Evolutionary conservation across 2,888 invertebrate genomes (phyloP), one percentile per base, ranked within the genome.

Genomic region (Drosophila bunnanda): DNA sequence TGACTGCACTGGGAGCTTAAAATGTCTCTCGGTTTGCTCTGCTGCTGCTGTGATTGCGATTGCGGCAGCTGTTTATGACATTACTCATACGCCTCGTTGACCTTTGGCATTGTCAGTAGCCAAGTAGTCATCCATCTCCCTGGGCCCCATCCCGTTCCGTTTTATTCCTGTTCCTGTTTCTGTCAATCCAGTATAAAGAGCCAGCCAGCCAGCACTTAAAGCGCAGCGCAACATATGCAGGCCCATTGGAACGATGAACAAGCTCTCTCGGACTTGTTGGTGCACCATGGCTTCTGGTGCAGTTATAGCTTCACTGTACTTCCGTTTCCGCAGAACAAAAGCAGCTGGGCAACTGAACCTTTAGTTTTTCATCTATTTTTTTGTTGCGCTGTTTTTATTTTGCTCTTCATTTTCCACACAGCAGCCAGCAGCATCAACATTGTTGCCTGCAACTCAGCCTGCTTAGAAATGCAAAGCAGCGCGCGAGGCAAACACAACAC

Each of bases 391-490:
- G 32, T 10, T 32, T 15, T 22, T 52, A 15, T 52, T 52, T 52
- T 34, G 34, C 22, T 52, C 10, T 36, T 34, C 50, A 52, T 52
- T 52, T 52, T 52, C 32, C 34, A 52, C 50, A 52, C 20, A 52
- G 50, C 50, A 50, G 39, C 64, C 34, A 34, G 50, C 50, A 50
- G 39, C 64, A 65, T 43, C 86, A 88, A 88, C 88, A 86, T 75
- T 83, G 88, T 86, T 77, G 76, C 44, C 46, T 75, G 65, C 62
- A 59, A 52, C 46, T 53, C 55, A 54, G 72, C 39, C 68, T 88
- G 87, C 77, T 86, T 88, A 88, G 86, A 83, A 86, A 86, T 86
- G 86, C 86, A 88, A 86, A 88, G 78, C 86, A 86, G 86, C 80
- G 73, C 77, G 58, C 86, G 79, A 67, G 70, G 82, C 79, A 83